Evolutionary conservation across 2,797 vertebrate species (phyloP).

Genomic region (Cryptoblepharus egeriae): DNA sequence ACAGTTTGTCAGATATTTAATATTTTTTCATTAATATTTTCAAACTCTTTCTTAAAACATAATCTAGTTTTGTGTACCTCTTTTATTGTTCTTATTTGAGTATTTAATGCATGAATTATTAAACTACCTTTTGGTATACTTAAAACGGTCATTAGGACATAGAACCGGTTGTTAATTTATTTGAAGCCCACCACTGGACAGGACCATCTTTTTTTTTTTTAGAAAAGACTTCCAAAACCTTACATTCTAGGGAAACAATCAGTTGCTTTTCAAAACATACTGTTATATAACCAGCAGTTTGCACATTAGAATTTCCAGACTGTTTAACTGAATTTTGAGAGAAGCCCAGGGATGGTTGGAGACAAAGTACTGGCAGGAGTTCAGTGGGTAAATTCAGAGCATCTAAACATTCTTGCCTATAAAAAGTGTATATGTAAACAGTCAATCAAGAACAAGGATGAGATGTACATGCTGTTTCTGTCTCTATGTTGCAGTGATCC

Average conservation of each 20-base stretch:
- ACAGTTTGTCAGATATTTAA: too few species aligned
- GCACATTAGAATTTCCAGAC: conserved; percentile 38
- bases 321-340: conserved; percentile 62
- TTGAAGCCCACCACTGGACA: too few species aligned
- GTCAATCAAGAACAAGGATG: neutral
- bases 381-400: conserved; percentile 42
- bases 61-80: too few species aligned
- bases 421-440: conserved; percentile 50
- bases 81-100: too few species aligned
- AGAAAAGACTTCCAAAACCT: conserved; percentile 17
- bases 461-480: conserved; percentile 38
- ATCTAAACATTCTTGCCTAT: conserved; percentile 53
- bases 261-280: neutral
- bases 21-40: too few species aligned
- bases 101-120: too few species aligned
- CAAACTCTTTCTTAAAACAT: too few species aligned
- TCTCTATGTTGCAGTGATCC: conserved; percentile 29
- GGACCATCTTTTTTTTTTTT: neutral
- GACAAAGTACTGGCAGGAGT: conserved; percentile 41
- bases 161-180: too few species aligned
- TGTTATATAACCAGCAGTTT: conserved; percentile 31
- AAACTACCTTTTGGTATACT: too few species aligned
- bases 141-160: too few species aligned
- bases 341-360: conserved; percentile 27
- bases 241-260: conserved; percentile 17